Conservation (phyloP, 2,888 invertebrate genomes). For the Rhingia campestris region DNA sequence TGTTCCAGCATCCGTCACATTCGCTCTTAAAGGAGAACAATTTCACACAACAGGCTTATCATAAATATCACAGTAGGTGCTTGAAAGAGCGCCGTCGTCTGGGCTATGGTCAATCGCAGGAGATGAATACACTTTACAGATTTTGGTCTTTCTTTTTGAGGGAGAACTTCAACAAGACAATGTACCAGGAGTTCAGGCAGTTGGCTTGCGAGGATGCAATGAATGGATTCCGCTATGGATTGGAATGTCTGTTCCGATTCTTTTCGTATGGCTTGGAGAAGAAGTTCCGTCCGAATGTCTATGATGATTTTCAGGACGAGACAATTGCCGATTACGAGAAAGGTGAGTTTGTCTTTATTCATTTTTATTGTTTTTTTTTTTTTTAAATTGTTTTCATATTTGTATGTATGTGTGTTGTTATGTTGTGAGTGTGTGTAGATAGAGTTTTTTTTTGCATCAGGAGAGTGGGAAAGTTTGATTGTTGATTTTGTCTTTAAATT, state of each 20-base stretch:
- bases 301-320: constrained; percentile 97
- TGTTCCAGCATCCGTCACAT: constrained; percentile 98
- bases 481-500: no score
- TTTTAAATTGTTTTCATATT: constrained; percentile 1
- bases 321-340: constrained; percentile 94
- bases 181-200: constrained; percentile 97
- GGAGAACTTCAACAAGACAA: constrained; percentile 98
- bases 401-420: constrained; percentile 1
- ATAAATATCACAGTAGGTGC: constrained; percentile 97
- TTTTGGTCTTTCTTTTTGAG: constrained; percentile 99
- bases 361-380: neutral
- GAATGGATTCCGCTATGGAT: constrained; percentile 93
- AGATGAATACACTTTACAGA: constrained; percentile 99
- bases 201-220: constrained; percentile 97
- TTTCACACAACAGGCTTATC: constrained; percentile 98
- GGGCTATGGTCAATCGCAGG: constrained; percentile 97
- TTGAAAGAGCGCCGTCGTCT: constrained; percentile 94
- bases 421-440: neutral
- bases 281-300: constrained; percentile 96
- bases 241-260: constrained; percentile 96
- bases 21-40: constrained; percentile 96
- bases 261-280: constrained; percentile 98
- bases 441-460: neutral
- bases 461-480: no score
- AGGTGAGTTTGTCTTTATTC: constrained; percentile 84